These are phyloP conservation scores for Abscondita cerata DNA, from an alignment of 2,888 invertebrate genomes.

Conservation along the genomic window DNA sequence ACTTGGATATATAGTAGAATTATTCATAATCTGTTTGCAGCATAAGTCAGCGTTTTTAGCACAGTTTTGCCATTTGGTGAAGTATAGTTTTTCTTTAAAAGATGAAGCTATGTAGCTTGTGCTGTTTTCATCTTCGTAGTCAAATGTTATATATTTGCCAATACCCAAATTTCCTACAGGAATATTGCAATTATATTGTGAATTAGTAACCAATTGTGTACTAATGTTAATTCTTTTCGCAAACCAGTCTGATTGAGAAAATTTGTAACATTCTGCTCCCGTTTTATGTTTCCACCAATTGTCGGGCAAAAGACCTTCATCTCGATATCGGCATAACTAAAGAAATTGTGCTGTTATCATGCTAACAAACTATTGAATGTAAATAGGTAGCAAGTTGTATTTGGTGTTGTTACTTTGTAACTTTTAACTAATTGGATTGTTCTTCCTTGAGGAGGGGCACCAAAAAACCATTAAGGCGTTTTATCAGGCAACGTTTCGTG, in stretches of 20 bases:
- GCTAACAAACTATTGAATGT: too few species aligned
- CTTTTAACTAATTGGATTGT: too few species aligned
- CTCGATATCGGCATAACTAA: slow-evolving; percentile 25
- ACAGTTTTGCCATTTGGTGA: slow-evolving; percentile 49
- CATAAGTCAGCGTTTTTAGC: slow-evolving; percentile 49
- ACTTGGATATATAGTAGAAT: slow-evolving; percentile 45
- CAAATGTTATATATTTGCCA: slow-evolving; percentile 1
- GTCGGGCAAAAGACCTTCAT: slow-evolving; percentile 21
- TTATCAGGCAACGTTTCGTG: too few species aligned
- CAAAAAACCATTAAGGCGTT: too few species aligned
- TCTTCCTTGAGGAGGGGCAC: too few species aligned
- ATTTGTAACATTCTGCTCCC: slow-evolving; percentile 28
- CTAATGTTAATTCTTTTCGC: background rate
- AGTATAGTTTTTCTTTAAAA: slow-evolving; percentile 45
- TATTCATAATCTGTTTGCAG: slow-evolving; percentile 46
- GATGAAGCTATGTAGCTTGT: slow-evolving; percentile 42
- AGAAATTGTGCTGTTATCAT: too few species aligned
- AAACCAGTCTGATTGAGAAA: slow-evolving; percentile 12
- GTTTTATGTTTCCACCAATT: slow-evolving; percentile 24
- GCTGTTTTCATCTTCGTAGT: slow-evolving; percentile 7
- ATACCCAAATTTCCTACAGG: slow-evolving; percentile 7
- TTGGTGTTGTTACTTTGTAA: too few species aligned
- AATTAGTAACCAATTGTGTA: background rate
- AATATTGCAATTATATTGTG: background rate
- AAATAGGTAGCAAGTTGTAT: too few species aligned